Base-by-base conservation (phyloP, 1,140 invertebrate genomes). In the Zaprionus lachaisei region DNA sequence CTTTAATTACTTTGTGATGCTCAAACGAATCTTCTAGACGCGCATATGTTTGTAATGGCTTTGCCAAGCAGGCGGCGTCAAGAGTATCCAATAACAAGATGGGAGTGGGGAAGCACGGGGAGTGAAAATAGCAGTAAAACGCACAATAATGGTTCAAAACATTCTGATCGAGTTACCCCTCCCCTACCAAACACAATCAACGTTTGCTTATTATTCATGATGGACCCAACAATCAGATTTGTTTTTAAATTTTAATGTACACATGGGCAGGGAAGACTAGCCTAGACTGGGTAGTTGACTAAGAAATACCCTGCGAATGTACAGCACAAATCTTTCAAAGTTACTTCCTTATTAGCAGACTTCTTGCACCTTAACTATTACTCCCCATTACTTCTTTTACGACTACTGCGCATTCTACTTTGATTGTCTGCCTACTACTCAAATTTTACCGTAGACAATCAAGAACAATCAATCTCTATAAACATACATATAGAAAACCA, bases 21-120 rank as follows among this genome's bases (percentile, higher is more conserved):
- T 87, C 69, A 86, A 86, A 77, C 76, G 72, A 77, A 82, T 60
- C 26, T 15, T 9, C 6, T 22, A 78, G 71, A 67, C 79, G 85
- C 85, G 85, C 85, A 89, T 90, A 90, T 89, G 85, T 90, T 89
- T 79, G 60, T 72, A 89, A 89, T 84, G 76, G 79, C 79, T 83
- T 77, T 56, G 55, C 24, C 60, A 55, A 66, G 44, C 31, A 20
- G 63, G 64, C 38, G 17, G 44, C 11, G 11, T 51, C 14, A 37
- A 84, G 84, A 74, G 85, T 90, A 89, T 89, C 85, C 81, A 89
- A 90, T 89, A 90, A 90, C 85, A 84, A 81, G 81, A 89, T 89
- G 11, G n/a, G 41, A 41, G 28, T 31, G 7, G 6, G 7, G 0
- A 31, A 6, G 26, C 26, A 31, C 1, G 1, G 7, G 7, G 6